Evolutionary conservation across 2,797 vertebrate genomes (phyloP).

Genomic region (Aphelocoma californica): DNA sequence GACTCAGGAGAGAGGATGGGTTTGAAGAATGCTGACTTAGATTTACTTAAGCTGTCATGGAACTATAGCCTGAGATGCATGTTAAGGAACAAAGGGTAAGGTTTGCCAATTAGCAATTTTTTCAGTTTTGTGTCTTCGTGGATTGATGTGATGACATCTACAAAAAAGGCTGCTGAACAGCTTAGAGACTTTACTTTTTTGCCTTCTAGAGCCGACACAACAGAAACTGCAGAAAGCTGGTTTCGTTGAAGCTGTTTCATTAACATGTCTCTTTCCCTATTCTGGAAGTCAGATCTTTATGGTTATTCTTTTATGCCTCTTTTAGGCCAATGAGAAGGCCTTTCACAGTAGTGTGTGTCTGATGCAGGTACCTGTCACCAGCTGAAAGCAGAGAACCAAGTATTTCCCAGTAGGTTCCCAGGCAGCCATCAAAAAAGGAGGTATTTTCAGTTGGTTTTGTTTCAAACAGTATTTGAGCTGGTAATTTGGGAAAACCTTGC

Average conservation of each 20-base stretch:
- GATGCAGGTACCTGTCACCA: background rate
- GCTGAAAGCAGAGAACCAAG: background rate
- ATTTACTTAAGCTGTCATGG: background rate
- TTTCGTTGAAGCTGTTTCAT: background rate
- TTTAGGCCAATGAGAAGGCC: background rate
- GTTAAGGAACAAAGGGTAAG: background rate
- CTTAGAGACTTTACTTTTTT: background rate
- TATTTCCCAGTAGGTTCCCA: background rate
- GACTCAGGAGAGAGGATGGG: constrained; percentile 13
- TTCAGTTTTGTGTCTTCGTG: background rate
- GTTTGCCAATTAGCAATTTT: background rate
- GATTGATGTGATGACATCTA: background rate
- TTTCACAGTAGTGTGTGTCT: background rate
- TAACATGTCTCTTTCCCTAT: background rate
- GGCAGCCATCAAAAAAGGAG: background rate
- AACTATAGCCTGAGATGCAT: background rate
- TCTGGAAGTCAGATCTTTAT: background rate
- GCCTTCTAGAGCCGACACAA: background rate
- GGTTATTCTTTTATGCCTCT: background rate
- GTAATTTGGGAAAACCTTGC: background rate
- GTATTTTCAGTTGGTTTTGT: background rate
- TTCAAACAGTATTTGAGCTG: background rate
- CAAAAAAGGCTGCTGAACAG: background rate
- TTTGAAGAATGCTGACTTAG: constrained; percentile 7
- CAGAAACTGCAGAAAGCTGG: background rate